phyloP scores from a whole-genome alignment of 2,113 vertebrate genomes.

The Apeltes quadracus region DNA sequence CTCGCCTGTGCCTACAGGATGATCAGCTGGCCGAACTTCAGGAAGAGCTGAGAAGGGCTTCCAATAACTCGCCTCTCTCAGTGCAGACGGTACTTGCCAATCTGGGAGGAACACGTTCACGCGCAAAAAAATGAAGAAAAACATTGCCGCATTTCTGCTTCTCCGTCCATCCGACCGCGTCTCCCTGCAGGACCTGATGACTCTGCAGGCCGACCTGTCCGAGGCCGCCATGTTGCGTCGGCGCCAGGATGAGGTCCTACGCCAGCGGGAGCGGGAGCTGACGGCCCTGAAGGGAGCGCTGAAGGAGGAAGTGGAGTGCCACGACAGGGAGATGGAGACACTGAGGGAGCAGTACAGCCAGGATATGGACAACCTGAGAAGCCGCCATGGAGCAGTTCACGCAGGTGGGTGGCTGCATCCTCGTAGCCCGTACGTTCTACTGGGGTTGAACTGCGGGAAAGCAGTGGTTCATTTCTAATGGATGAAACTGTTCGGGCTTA shows the following conservation, averaged over 20 bases:
- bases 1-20: constrained; percentile 76
- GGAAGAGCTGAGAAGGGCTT: constrained; percentile 82
- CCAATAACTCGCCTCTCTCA: constrained; percentile 56
- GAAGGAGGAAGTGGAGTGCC: constrained; percentile 84
- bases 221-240: constrained; percentile 79
- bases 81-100: constrained; percentile 62
- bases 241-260: constrained; percentile 85
- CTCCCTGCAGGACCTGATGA: constrained; percentile 82
- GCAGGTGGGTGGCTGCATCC: constrained; percentile 76
- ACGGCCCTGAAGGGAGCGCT: constrained; percentile 83
- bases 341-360: constrained; percentile 87
- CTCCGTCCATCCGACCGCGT: background rate
- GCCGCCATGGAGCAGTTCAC: constrained; percentile 86
- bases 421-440: background rate
- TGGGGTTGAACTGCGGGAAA: background rate
- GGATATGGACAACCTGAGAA: constrained; percentile 86
- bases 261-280: constrained; percentile 82
- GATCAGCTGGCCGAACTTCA: constrained; percentile 83
- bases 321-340: constrained; percentile 81
- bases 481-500: background rate
- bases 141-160: background rate
- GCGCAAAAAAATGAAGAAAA: background rate
- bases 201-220: constrained; percentile 85
- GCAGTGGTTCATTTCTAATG: background rate
- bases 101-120: background rate